phyloP scores from a whole-genome alignment of 1,140 invertebrate genomes.

The Drosophila watanabei region DNA sequence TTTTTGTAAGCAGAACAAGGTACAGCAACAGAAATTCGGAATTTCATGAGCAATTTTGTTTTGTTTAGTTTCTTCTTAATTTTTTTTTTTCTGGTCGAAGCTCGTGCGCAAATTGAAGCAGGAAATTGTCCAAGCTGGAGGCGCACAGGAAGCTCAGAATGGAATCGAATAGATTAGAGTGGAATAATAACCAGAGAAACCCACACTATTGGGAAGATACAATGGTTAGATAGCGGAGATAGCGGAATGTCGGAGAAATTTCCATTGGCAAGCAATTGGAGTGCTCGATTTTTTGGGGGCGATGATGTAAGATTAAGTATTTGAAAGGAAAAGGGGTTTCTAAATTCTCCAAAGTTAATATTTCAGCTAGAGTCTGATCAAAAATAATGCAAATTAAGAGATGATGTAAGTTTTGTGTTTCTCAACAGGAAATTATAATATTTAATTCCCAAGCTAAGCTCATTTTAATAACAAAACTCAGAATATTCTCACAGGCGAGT shows the following conservation, averaged over 20 bases:
- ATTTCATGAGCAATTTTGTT: slow-evolving; percentile 35
- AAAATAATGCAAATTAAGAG: not conserved
- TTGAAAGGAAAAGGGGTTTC: not conserved
- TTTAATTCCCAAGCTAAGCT: not conserved
- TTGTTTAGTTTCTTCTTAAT: slow-evolving; percentile 4
- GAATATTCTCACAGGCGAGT: not conserved
- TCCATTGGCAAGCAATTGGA: slow-evolving; percentile 4
- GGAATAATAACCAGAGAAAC: slow-evolving; percentile 28
- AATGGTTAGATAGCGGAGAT: slow-evolving; percentile 3
- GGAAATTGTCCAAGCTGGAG: slow-evolving; percentile 64
- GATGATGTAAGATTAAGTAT: slow-evolving; percentile 37
- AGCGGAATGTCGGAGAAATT: slow-evolving; percentile 38
- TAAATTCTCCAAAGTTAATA: not conserved
- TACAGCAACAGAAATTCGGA: slow-evolving; percentile 33
- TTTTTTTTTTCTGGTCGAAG: slow-evolving; percentile 13
- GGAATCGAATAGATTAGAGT: slow-evolving; percentile 25
- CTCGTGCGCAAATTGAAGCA: slow-evolving; percentile 60
- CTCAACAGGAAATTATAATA: slow-evolving; percentile 6
- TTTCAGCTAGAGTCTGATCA: not conserved
- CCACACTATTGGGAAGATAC: slow-evolving; percentile 46
- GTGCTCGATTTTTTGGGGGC: not conserved
- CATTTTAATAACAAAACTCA: slow-evolving; percentile 7
- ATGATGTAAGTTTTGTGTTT: slow-evolving; percentile 16
- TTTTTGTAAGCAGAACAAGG: slow-evolving; percentile 64
- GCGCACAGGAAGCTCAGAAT: slow-evolving; percentile 63